phyloP scores from a whole-genome alignment of 2,113 vertebrate genomes.

The Passer montanus region DNA sequence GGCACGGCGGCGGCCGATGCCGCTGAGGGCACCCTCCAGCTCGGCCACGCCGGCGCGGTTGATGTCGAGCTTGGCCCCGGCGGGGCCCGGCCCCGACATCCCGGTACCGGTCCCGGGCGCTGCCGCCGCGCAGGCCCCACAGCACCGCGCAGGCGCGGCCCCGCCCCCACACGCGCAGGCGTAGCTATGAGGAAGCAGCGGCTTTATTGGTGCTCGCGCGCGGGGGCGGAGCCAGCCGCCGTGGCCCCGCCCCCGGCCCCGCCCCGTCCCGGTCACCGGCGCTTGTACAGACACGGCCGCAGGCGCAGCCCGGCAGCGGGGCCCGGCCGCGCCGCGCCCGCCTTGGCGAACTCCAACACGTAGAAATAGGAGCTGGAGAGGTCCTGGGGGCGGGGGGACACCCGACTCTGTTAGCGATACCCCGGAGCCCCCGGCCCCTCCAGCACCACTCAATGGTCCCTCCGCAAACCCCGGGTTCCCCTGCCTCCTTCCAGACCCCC shows the following conservation, averaged over 20 bases:
- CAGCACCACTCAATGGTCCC: too few relatives aligned
- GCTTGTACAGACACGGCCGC: conserved; percentile 6
- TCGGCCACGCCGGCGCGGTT: conserved; percentile 55
- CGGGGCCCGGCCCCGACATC: background rate
- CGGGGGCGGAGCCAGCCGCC: background rate
- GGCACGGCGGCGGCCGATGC: conserved; percentile 42
- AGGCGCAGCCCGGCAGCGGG: conserved; percentile 23
- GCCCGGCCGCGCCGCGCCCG: conserved; percentile 23
- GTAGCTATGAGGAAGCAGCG: background rate
- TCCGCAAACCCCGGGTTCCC: too few relatives aligned
- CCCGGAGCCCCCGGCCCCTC: too few relatives aligned
- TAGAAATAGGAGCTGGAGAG: conserved; percentile 85
- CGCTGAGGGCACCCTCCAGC: conserved; percentile 16
- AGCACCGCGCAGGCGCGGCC: background rate
- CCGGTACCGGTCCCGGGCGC: background rate
- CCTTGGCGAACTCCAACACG: conserved; percentile 87
- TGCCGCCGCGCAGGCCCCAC: background rate
- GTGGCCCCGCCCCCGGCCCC: background rate
- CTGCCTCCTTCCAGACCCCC: background rate
- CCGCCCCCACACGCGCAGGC: background rate
- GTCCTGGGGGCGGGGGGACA: conserved; percentile 68
- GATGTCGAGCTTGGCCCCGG: conserved; percentile 33
- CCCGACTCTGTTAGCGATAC: background rate
- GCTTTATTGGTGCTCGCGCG: background rate
- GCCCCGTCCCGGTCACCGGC: conserved; percentile 73